Percentiles rank a stretch among this genome's conserved stretches.
phyloP scores from a whole-genome alignment of 2,113 vertebrate genomes.

The Seriola quinqueradiata region DNA sequence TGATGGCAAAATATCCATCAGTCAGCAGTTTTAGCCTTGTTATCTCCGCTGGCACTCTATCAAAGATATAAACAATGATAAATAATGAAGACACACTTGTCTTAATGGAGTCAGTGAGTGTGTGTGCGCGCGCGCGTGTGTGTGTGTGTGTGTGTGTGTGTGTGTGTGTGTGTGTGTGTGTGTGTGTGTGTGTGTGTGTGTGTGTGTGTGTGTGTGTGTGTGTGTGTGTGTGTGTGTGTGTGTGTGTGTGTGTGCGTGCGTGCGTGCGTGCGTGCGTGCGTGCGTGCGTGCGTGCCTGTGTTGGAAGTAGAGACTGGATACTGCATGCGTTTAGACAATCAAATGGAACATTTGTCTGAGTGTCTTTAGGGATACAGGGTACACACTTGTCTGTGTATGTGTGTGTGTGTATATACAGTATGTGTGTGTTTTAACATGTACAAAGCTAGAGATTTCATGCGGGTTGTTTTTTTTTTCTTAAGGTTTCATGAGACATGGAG shows the following conservation, averaged over 20 bases:
- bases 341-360: constrained; percentile 34
- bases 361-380: constrained; percentile 30
- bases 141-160: not conserved
- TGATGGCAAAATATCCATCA: constrained; percentile 56
- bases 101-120: constrained; percentile 39
- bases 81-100: constrained; percentile 65
- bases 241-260: not conserved
- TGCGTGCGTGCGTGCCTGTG: not conserved
- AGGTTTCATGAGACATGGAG: constrained; percentile 3
- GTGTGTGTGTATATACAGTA: not conserved
- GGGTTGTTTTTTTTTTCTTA: not conserved
- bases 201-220: not conserved
- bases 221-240: not conserved
- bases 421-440: not conserved
- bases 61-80: constrained; percentile 71
- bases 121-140: not conserved
- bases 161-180: constrained; percentile 11
- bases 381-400: not conserved
- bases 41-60: constrained; percentile 64
- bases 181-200: too few species aligned
- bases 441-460: not conserved
- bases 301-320: not conserved
- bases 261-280: not conserved
- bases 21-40: constrained; percentile 73
- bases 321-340: not conserved